phyloP scores from a whole-genome alignment of 2,888 invertebrate genomes.

The Lomographa bimaculata region DNA sequence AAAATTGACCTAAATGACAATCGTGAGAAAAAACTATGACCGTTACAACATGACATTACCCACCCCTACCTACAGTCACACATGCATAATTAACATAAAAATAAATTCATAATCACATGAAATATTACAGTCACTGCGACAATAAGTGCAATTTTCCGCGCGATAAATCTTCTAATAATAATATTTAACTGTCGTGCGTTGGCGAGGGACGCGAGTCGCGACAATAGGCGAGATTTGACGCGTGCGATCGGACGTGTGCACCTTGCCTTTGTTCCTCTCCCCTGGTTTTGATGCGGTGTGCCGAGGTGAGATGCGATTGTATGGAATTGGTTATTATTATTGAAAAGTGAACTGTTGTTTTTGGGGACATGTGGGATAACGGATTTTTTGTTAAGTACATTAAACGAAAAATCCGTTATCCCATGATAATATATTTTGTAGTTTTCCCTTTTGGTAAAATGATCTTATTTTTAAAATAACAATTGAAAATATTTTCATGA shows the following conservation, averaged over 20 bases:
- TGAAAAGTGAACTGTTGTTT: slow-evolving; percentile 36
- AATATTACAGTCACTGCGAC: slow-evolving; percentile 68
- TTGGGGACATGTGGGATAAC: slow-evolving; percentile 15
- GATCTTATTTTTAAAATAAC: no score
- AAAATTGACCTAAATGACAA: background rate
- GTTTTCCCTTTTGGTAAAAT: no score
- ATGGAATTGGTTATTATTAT: slow-evolving; percentile 32
- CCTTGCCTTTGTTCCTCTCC: slow-evolving; percentile 61
- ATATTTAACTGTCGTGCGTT: slow-evolving; percentile 63
- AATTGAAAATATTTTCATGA: no score
- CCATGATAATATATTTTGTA: no score
- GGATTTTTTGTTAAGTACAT: slow-evolving; percentile 5
- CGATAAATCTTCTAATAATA: slow-evolving; percentile 81
- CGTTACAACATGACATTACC: slow-evolving; percentile 48
- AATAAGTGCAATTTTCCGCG: slow-evolving; percentile 81
- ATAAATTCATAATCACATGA: slow-evolving; percentile 78
- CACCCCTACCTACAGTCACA: slow-evolving; percentile 44
- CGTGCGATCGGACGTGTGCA: slow-evolving; percentile 65
- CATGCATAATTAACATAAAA: slow-evolving; percentile 75
- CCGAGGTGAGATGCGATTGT: slow-evolving; percentile 39
- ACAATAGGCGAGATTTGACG: slow-evolving; percentile 60
- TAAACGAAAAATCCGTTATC: no score
- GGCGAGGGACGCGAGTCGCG: slow-evolving; percentile 40
- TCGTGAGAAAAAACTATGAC: slow-evolving; percentile 35
- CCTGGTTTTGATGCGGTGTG: slow-evolving; percentile 38